Evolutionary conservation across 2,113 vertebrate species (phyloP), one percentile per base, ranked within the genome.

Genomic region (Hassar affinis): DNA sequence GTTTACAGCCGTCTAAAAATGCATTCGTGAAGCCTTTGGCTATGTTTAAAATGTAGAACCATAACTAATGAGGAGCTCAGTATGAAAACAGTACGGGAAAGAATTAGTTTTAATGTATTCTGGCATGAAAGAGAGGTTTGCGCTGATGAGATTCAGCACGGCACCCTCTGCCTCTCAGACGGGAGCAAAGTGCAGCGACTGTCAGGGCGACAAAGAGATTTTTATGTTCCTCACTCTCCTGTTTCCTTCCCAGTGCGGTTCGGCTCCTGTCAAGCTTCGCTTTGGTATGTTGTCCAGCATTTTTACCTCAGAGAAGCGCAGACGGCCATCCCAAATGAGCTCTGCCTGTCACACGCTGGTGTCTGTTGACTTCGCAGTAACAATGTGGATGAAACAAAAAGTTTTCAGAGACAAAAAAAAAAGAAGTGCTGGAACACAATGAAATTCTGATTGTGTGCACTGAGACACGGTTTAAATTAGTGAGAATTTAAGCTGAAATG

Each of bases 71-170:
- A 61, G 20, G 30, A 84, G 62, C 35, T 78, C 25, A 27, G 59
- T 54, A 30, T 79, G 83, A 72, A 84, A 72, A 79, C 76, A 84
- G 47, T 78, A 68, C 20, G 25, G 51, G 56, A 27, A 9, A n/a
- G 51, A 78, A 78, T 84, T 69, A 71, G 27, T 71, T 79, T 84
- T 84, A 84, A 79, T 84, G 52, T 71, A 84, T 84, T 79, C 83
- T 59, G 64, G 52, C 71, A 84, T 78, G 57, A 84, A 69, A 84
- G 82, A 57, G 49, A 18, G 35, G 49, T 75, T 84, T 12, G 51
- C 52, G 76, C 64, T 61, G 51, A 38, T 33, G 75, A 51, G 75
- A 56, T 78, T 69, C 82, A 57, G 51, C 64, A 1, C 51, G n/a
- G 62, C 75, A 79, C 83, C 62, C 76, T 71, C 25, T 30, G 59